Conservation (phyloP, 30 jellyfish, hydroid and myxozoan species). For the Catostylus mosaicus region DNA sequence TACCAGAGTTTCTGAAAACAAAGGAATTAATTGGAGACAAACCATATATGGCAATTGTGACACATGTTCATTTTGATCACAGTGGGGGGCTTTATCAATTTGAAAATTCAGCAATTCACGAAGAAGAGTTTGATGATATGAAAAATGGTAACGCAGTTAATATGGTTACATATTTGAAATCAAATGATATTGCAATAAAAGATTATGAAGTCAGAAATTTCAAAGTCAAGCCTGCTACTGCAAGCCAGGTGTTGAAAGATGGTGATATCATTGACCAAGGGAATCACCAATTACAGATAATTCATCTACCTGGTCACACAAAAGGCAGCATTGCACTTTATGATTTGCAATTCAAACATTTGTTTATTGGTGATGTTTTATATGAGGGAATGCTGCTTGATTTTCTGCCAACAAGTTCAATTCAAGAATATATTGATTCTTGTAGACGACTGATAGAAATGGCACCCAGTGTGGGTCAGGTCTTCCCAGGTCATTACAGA, state of each 20-base stretch:
- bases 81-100: constrained; percentile 53
- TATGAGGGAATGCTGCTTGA: constrained; percentile 47
- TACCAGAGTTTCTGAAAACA: constrained; percentile 41
- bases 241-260: constrained; percentile 26
- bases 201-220: constrained; percentile 3
- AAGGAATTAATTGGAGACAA: constrained; percentile 36
- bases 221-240: constrained; percentile 30
- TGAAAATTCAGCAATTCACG: constrained; percentile 42
- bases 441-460: constrained; percentile 25
- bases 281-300: constrained; percentile 2
- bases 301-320: constrained; percentile 63
- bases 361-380: constrained; percentile 45
- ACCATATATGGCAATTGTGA: constrained; percentile 37
- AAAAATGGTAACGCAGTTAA: constrained; percentile 25
- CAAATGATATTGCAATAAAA: neutral
- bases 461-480: constrained; percentile 15
- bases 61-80: constrained; percentile 63
- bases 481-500: constrained; percentile 50
- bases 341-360: neutral
- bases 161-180: constrained; percentile 20
- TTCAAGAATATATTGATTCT: constrained; percentile 29
- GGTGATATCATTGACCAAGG: constrained; percentile 58
- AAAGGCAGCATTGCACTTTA: constrained; percentile 55
- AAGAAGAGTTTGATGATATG: constrained; percentile 32
- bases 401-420: constrained; percentile 47